These are phyloP conservation scores for Lucifuga dentata DNA, from an alignment of 2,113 vertebrate genomes.

Conservation along the genomic window DNA sequence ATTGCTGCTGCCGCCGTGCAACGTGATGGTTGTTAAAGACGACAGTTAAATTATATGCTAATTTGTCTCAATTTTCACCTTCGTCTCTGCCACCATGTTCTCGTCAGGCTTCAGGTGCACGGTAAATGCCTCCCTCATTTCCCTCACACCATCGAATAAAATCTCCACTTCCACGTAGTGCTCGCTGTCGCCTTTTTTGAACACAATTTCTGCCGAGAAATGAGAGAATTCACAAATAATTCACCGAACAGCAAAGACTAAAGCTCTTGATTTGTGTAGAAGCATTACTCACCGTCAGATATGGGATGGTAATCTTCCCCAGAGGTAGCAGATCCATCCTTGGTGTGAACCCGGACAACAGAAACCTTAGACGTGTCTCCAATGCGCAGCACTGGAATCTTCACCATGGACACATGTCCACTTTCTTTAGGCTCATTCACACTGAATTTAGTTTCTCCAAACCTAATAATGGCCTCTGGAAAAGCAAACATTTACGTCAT, in stretches of 20 bases:
- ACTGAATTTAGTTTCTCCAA: constrained; percentile 86
- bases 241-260: constrained; percentile 1
- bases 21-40: neutral
- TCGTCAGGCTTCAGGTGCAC: constrained; percentile 95
- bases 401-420: constrained; percentile 84
- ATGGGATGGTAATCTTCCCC: constrained; percentile 96
- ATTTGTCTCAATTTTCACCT: constrained; percentile 81
- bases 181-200: constrained; percentile 89
- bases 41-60: constrained; percentile 21
- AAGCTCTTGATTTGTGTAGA: neutral
- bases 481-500: neutral
- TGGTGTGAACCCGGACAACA: constrained; percentile 94
- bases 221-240: constrained; percentile 58
- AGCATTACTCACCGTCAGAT: constrained; percentile 89
- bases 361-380: constrained; percentile 94
- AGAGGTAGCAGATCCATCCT: constrained; percentile 93
- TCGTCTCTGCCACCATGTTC: constrained; percentile 95
- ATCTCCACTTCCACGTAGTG: constrained; percentile 92
- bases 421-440: constrained; percentile 88
- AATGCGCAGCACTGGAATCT: constrained; percentile 88
- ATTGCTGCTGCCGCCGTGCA: constrained; percentile 10
- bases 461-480: constrained; percentile 91
- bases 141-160: constrained; percentile 89
- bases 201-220: constrained; percentile 88
- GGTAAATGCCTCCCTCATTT: constrained; percentile 97